phyloP scores from a whole-genome alignment of 1,140 invertebrate species.

The honey bee (Apis mellifera) region DNA sequence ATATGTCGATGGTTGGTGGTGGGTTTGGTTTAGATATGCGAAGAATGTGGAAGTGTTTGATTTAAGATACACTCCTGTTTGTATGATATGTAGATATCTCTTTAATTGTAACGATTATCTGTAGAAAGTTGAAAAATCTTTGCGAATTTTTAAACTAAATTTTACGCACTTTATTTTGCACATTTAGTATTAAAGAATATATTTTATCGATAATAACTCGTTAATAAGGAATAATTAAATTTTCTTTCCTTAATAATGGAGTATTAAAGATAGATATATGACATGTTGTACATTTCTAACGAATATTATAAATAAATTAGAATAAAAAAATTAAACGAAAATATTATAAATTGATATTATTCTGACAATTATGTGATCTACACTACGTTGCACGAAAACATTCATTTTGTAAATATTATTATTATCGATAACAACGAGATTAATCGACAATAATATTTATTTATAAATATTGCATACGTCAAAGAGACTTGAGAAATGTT shows the following conservation, averaged over 20 bases:
- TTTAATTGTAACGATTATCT: too few species aligned
- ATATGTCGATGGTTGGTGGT: neutral
- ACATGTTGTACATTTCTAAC: neutral
- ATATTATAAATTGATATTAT: neutral
- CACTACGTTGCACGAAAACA: neutral
- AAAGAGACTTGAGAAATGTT: too few species aligned
- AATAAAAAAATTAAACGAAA: neutral
- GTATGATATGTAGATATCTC: too few species aligned
- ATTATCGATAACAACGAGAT: neutral
- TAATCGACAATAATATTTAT: neutral
- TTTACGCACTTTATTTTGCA: too few species aligned
- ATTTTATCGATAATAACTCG: too few species aligned
- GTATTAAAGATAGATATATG: too few species aligned
- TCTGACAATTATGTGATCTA: neutral
- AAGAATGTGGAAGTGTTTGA: neutral
- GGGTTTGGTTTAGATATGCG: neutral
- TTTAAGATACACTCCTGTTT: neutral
- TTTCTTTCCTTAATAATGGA: too few species aligned
- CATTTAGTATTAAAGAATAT: too few species aligned
- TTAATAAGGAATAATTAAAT: too few species aligned
- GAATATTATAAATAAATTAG: neutral
- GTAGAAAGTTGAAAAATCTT: too few species aligned
- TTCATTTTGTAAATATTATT: neutral
- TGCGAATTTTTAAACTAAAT: too few species aligned
- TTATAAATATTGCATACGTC: too few species aligned